These are phyloP conservation scores for Meleagris gallopavo DNA, from an alignment of 2,113 vertebrate species.

Conservation along the genomic window DNA sequence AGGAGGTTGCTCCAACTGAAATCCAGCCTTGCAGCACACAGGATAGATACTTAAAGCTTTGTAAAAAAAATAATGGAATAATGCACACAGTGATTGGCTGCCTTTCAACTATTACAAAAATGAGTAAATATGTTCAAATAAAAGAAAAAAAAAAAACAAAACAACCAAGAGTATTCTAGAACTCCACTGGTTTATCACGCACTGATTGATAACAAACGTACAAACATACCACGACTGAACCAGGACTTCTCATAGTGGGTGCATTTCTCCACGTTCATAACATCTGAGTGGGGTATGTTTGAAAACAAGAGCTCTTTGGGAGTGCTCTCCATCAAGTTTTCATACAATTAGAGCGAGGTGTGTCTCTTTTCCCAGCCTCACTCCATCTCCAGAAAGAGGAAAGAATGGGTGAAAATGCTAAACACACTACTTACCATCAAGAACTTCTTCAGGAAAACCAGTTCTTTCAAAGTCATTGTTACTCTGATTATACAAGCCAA, in stretches of 20 bases:
- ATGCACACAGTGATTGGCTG: rapidly evolving
- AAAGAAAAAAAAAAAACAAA: not conserved
- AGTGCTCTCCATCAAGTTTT: not conserved
- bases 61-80: not conserved
- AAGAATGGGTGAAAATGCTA: rapidly evolving
- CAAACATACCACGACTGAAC: not conserved
- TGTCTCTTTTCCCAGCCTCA: not conserved
- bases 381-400: not conserved
- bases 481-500: conserved; percentile 89
- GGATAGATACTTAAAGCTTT: not conserved
- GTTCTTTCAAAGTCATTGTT: conserved; percentile 83
- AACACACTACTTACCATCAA: conserved; percentile 85
- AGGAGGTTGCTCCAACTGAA: not conserved
- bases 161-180: not conserved
- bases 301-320: not conserved
- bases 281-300: rapidly evolving
- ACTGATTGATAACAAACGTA: rapidly evolving
- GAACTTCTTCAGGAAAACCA: conserved; percentile 92
- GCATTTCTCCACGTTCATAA: not conserved
- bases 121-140: not conserved
- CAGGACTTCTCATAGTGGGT: not conserved
- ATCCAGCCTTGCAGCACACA: rapidly evolving
- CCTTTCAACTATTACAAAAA: not conserved
- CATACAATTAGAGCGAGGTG: not conserved
- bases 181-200: not conserved